Evolutionary conservation across 2,888 invertebrate species (phyloP).

Genomic region (Cephus sareptanus): DNA sequence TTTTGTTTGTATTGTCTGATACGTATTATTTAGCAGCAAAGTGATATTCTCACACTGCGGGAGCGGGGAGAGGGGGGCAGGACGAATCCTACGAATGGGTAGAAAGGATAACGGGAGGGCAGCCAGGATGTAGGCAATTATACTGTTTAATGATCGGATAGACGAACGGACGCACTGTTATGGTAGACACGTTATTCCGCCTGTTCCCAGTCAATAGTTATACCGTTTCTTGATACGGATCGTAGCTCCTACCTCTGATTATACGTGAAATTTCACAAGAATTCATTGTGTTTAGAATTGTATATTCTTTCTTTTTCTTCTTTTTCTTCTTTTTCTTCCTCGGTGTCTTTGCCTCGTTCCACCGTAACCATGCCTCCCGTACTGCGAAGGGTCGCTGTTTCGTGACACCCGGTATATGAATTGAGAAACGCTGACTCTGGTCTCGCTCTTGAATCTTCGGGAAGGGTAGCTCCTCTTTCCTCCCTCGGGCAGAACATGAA

Average conservation of each 20-base stretch:
- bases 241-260: not conserved
- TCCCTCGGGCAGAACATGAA: not conserved
- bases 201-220: not conserved
- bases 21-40: not conserved
- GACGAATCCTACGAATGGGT: not conserved
- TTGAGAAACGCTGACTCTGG: conserved; percentile 11
- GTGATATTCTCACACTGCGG: not conserved
- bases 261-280: not conserved
- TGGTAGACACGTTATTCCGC: conserved; percentile 48
- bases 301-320: not conserved
- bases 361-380: not conserved
- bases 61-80: not conserved
- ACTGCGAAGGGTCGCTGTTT: not conserved
- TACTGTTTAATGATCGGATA: conserved; percentile 58
- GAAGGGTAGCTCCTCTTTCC: not conserved
- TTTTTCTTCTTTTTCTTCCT: not conserved
- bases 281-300: not conserved
- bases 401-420: not conserved
- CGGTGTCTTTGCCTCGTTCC: not conserved
- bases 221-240: not conserved
- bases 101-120: conserved; percentile 43
- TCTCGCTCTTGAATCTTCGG: conserved; percentile 11
- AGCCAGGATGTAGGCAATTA: conserved; percentile 57
- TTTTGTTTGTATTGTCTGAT: not conserved
- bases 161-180: conserved; percentile 54